Percentiles rank a stretch among this genome's conserved stretches.
phyloP scores from a whole-genome alignment of 2,113 vertebrate genomes.

The Oncorhynchus gorbuscha region DNA sequence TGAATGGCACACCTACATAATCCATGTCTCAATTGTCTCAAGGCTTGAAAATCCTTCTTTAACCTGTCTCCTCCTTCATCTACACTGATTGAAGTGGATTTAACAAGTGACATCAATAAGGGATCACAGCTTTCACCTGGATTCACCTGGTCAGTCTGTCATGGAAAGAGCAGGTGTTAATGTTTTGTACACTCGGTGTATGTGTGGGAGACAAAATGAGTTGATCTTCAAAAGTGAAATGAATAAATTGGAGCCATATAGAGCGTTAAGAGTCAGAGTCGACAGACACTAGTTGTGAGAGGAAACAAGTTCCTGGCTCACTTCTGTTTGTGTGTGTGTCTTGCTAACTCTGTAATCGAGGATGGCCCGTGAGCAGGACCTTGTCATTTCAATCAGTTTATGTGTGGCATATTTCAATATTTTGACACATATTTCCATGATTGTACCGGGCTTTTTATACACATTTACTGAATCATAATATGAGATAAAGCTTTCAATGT shows the following conservation, averaged over 20 bases:
- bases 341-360: slow-evolving; percentile 50
- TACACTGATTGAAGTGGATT: too few relatives aligned
- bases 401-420: slow-evolving; percentile 62
- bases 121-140: too few relatives aligned
- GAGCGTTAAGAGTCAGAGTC: slow-evolving; percentile 20
- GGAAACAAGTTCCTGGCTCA: slow-evolving; percentile 25
- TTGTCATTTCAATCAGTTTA: slow-evolving; percentile 54
- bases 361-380: slow-evolving; percentile 47
- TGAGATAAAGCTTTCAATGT: slow-evolving; percentile 46
- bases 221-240: neutral
- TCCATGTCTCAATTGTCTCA: too few relatives aligned
- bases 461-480: slow-evolving; percentile 50
- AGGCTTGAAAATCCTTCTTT: too few relatives aligned
- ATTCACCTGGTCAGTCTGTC: too few relatives aligned
- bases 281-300: neutral
- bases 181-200: too few relatives aligned
- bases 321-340: slow-evolving; percentile 52
- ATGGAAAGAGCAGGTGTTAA: too few relatives aligned
- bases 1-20: too few relatives aligned
- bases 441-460: slow-evolving; percentile 46
- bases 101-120: too few relatives aligned
- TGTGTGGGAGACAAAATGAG: neutral
- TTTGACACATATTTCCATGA: slow-evolving; percentile 51
- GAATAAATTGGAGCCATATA: slow-evolving; percentile 35
- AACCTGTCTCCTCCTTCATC: too few relatives aligned